Evolutionary conservation across 2,797 vertebrate genomes (phyloP).

Genomic region (Arctocebus calabarensis): DNA sequence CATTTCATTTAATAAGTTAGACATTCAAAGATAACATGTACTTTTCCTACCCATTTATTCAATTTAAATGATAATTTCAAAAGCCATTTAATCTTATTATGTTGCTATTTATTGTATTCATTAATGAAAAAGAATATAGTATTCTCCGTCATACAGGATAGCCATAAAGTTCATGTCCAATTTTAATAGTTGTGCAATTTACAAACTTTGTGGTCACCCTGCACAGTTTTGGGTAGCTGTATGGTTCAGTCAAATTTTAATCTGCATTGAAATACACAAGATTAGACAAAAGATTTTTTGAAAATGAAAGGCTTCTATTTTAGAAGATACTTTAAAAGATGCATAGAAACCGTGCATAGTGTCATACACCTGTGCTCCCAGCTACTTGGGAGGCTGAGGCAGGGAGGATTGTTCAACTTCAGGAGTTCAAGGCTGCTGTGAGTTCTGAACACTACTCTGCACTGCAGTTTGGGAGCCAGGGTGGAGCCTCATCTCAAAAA

Average conservation of each 20-base stretch:
- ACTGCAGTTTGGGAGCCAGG: neutral
- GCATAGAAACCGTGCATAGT: neutral
- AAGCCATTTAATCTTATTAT: slow-evolving; percentile 19
- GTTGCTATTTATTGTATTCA: slow-evolving; percentile 39
- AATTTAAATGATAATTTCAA: slow-evolving; percentile 39
- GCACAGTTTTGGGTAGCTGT: neutral
- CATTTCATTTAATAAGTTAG: slow-evolving; percentile 57
- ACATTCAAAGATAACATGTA: slow-evolving; percentile 33
- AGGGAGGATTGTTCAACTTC: neutral
- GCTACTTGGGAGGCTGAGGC: neutral
- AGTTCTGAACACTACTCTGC: neutral
- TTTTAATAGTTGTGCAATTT: too few relatives aligned
- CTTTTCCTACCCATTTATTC: slow-evolving; percentile 44
- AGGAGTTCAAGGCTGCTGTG: neutral
- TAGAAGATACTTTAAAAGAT: slow-evolving; percentile 49
- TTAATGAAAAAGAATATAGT: slow-evolving; percentile 4
- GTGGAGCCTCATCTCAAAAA: neutral
- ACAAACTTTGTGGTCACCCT: too few relatives aligned
- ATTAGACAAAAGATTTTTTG: neutral
- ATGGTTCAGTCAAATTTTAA: slow-evolving; percentile 42
- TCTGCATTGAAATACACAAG: slow-evolving; percentile 6
- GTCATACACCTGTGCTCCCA: neutral
- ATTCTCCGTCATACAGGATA: neutral
- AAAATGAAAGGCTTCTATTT: slow-evolving; percentile 45
- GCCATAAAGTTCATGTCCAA: too few relatives aligned